Evolutionary conservation across 2,797 vertebrate species (phyloP).

Genomic region (Parotocinclus haroldoi): DNA sequence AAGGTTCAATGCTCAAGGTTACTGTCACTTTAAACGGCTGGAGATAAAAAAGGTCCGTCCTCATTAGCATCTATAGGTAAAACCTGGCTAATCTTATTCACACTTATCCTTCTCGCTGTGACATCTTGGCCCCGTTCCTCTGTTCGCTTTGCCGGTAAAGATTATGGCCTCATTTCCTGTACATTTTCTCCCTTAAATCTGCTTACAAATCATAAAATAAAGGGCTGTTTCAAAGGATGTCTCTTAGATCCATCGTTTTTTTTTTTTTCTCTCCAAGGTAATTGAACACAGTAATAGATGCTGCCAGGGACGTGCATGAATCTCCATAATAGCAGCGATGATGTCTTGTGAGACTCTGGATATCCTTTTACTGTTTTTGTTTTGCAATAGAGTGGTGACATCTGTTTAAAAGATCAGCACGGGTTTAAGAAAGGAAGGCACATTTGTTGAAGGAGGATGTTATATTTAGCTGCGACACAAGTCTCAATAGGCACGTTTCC

Average conservation of each 20-base stretch:
- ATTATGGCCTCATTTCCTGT: slow-evolving; percentile 47
- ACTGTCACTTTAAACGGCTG: slow-evolving; percentile 61
- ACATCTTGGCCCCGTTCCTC: slow-evolving; percentile 48
- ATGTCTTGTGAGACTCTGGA: slow-evolving; percentile 1
- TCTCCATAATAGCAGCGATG: slow-evolving; percentile 16
- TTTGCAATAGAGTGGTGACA: slow-evolving; percentile 12
- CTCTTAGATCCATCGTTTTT: slow-evolving; percentile 17
- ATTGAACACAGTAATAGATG: slow-evolving; percentile 33
- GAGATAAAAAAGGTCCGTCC: slow-evolving; percentile 62
- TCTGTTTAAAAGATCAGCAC: slow-evolving; percentile 32
- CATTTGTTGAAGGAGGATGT: slow-evolving; percentile 5
- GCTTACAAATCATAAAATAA: slow-evolving; percentile 47
- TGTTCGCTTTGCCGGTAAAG: slow-evolving; percentile 30
- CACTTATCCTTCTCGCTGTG: slow-evolving; percentile 50
- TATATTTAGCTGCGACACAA: slow-evolving; percentile 17
- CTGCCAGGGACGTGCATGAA: slow-evolving; percentile 11
- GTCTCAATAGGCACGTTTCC: slow-evolving; percentile 7
- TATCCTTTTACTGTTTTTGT: slow-evolving; percentile 23
- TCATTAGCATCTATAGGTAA: slow-evolving; percentile 65
- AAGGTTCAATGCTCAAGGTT: slow-evolving; percentile 71
- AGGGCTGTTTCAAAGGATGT: slow-evolving; percentile 20
- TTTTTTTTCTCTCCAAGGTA: slow-evolving; percentile 21
- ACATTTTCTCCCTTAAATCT: slow-evolving; percentile 48
- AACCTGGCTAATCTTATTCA: slow-evolving; percentile 53
- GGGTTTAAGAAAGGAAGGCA: slow-evolving; percentile 14